A percentile compares a stretch with the other conserved stretches of the same genome.
phyloP scores from a whole-genome alignment of 2,888 invertebrate genomes.

The Zygothrica quintamaculata region DNA sequence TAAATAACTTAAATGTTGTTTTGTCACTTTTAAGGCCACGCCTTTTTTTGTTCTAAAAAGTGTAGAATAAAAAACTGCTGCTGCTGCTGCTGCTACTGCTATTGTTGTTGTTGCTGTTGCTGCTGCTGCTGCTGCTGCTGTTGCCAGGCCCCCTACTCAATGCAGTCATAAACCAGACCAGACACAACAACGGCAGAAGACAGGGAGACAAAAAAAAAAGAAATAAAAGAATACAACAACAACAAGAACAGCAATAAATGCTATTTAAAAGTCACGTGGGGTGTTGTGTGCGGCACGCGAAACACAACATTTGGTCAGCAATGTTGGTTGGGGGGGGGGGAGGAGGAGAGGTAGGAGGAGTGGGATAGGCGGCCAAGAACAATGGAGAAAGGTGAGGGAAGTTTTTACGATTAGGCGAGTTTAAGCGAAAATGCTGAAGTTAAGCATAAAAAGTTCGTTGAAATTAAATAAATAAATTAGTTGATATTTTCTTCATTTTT shows the following conservation, averaged over 20 bases:
- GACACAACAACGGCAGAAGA: constrained; percentile 31
- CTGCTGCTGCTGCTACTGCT: constrained; percentile 29
- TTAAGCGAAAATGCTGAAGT: constrained; percentile 31
- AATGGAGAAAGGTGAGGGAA: too few species aligned
- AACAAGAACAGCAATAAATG: neutral
- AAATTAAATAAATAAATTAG: constrained; percentile 37
- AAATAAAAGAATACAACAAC: neutral
- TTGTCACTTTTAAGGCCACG: constrained; percentile 51
- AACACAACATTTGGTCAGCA: constrained; percentile 9
- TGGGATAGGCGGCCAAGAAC: too few species aligned
- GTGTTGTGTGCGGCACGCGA: constrained; percentile 61
- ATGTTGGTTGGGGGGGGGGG: neutral
- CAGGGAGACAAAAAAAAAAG: constrained; percentile 11
- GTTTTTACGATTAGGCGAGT: too few species aligned
- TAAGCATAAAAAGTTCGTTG: constrained; percentile 30
- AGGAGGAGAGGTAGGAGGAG: too few species aligned
- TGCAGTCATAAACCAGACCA: constrained; percentile 32
- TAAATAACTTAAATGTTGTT: constrained; percentile 21
- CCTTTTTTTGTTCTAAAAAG: constrained; percentile 42
- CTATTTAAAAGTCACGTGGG: constrained; percentile 49
- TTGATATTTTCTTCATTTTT: constrained; percentile 2
- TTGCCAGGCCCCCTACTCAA: constrained; percentile 18
- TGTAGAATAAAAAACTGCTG: constrained; percentile 14
- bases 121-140: constrained; percentile 29
- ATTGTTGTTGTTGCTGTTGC: constrained; percentile 28